Percentiles rank a stretch among this genome's conserved stretches.
Conservation (phyloP, 2,113 vertebrate species). For the Crotalus horridus region DNA sequence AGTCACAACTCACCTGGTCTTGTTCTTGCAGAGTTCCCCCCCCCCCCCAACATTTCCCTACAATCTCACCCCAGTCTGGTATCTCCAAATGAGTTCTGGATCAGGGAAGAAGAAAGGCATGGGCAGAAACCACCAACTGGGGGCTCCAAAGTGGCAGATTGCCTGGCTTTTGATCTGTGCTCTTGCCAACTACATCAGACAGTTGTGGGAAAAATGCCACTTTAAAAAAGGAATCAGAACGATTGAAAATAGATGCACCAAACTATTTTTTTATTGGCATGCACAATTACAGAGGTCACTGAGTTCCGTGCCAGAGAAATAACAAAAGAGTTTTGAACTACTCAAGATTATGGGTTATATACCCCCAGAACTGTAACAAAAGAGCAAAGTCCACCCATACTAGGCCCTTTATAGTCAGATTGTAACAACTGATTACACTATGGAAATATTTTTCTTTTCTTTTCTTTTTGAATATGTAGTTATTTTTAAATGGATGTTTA, state of each 20-base stretch:
- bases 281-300: not conserved
- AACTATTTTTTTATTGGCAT: not conserved
- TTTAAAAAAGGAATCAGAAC: not conserved
- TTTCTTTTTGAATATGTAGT: not conserved
- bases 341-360: not conserved
- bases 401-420: not conserved
- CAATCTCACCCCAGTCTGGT: not conserved
- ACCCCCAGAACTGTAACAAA: not conserved
- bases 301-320: not conserved
- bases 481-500: not conserved
- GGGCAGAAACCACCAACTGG: not conserved
- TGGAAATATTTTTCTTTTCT: not conserved
- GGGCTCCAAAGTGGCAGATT: not conserved
- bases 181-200: not conserved
- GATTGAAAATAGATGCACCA: not conserved
- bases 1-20: not conserved
- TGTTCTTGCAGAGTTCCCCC: not conserved
- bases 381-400: not conserved
- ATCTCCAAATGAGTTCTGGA: not conserved
- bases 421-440: not conserved
- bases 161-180: not conserved
- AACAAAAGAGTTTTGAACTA: not conserved
- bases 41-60: not conserved
- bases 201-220: not conserved
- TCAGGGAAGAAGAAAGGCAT: not conserved